Evolutionary conservation across 2,113 vertebrate genomes (phyloP), one percentile per base, ranked within the genome.

Genomic region (Istiophorus platypterus): DNA sequence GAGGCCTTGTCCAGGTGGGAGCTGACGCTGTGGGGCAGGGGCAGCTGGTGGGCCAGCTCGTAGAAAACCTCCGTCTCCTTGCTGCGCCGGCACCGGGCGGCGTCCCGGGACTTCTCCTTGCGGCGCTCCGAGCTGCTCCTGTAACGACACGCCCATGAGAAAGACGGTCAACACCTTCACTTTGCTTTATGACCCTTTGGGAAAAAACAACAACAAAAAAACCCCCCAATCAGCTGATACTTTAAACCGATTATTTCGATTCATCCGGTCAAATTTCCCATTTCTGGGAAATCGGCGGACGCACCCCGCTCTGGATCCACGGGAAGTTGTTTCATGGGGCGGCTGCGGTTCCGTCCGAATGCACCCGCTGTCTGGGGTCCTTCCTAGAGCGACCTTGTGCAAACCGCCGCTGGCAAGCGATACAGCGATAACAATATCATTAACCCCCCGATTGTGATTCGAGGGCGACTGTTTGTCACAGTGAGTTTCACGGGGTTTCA

Each of bases 61-160:
- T 99, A 99, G 94, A 99, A 99, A 49, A 99, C 98, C 89, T 99
- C 98, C 0, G 98, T 99, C 93, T 99, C 98, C 88, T 99, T 99
- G 93, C 98, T 99, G 81, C 98, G 96, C 11, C 98, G 92, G 90
- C 96, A 99, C 20, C 98, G 95, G 0, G 98, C 98, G 0, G 98
- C 98, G 76, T 99, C 98, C 10, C 98, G 96, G 0, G 98, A 99
- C 89, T 99, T 99, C 92, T 99, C 98, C 94, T 99, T 99, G 41
- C 98, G 96, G 17, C 97, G 94, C 85, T 99, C 98, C 0, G 98
- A 99, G 90, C 96, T 99, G 94, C 93, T 97, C 93, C 98, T 99
- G 82, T 9, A 47, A 11, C 17, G 37, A 34, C 4, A 62, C 27
- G 77, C 13, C 52, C 9, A 72, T 14, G 1, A 6, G 15, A 13